Evolutionary conservation across 2,113 vertebrate genomes (phyloP), one percentile per base, ranked within the genome.

Genomic region (Labeo rohita): DNA sequence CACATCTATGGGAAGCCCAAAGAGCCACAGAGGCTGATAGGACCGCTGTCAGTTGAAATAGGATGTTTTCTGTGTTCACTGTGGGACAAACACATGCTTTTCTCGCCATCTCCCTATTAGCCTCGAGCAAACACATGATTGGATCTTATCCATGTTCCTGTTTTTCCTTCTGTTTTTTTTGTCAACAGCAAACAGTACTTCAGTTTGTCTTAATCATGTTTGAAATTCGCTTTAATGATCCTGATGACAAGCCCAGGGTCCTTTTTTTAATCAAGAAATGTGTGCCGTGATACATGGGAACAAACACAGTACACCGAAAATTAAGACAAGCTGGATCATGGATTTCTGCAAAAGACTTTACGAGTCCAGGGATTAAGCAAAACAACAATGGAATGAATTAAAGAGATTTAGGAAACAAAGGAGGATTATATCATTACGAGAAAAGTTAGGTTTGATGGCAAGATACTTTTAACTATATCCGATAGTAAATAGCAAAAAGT

Each of bases 251-350:
- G 28, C 3, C 3, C 8, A 23, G 61, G 43, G 56, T 36, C 49
- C 12, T 11, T 72, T 49, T 39, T n/a, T 70, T 54, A 21, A 39
- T 6, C 66, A 18, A 56, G 47, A 56, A 54, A 63, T 77, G n/a
- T 49, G 47, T 65, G 43, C 65, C 3, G 54, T 66, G 34, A 61
- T 6, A 45, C 73, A 68, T 3, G 36, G 50, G 12, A 45, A 43
- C 12, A 43, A 43, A 66, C 28, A 68, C 1, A 9, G 15, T 8
- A 10, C 13, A 61, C 80, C 39, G 0, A 6, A 81, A 90, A 90
- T 88, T 39, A 88, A 86, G 66, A 74, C 87, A 85, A 90, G 88
- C 85, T 89, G 86, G n/a, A 63, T 56, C 87, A 50, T 78, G 88
- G 81, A 10, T 56, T 56, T 66, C 45, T 81, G 45, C 61, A 10